These are phyloP conservation scores for Pogonus chalceus DNA, from an alignment of 1,140 invertebrate genomes.

Conservation along the genomic window DNA sequence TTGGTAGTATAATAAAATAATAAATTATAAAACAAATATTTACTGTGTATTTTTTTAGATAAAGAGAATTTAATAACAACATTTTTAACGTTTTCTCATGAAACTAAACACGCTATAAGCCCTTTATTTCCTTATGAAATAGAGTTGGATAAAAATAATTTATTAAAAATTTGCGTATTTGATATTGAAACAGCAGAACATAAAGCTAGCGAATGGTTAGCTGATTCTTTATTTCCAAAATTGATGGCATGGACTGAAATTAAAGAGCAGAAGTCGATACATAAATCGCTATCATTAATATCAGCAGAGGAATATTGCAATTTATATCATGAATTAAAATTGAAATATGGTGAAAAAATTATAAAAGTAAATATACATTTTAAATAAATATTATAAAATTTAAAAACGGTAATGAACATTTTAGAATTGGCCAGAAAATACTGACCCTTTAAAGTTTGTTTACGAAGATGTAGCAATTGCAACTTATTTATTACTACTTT, in stretches of 20 bases:
- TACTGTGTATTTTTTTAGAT: constrained; percentile 18
- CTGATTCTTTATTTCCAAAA: constrained; percentile 47
- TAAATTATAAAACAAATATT: not conserved
- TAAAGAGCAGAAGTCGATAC: constrained; percentile 26
- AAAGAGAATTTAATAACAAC: constrained; percentile 22
- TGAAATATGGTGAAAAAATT: constrained; percentile 65
- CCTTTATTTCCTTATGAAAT: constrained; percentile 30
- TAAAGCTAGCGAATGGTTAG: constrained; percentile 42
- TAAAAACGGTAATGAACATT: constrained; percentile 18
- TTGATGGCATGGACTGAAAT: constrained; percentile 54
- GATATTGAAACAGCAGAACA: constrained; percentile 23
- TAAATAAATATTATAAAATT: not conserved
- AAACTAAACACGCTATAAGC: constrained; percentile 15
- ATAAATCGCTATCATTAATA: constrained; percentile 57
- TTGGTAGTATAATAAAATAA: not conserved
- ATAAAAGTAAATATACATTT: constrained; percentile 43
- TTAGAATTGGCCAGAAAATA: constrained; percentile 78
- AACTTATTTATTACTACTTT: constrained; percentile 76
- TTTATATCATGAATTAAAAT: constrained; percentile 66
- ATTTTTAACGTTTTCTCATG: constrained; percentile 23
- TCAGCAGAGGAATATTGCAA: constrained; percentile 56
- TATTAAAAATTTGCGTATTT: constrained; percentile 23
- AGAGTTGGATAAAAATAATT: constrained; percentile 17
- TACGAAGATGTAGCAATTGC: constrained; percentile 96
- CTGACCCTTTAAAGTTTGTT: constrained; percentile 90